phyloP scores from a whole-genome alignment of 2,888 invertebrate genomes.

The Osmoderma eremita region DNA sequence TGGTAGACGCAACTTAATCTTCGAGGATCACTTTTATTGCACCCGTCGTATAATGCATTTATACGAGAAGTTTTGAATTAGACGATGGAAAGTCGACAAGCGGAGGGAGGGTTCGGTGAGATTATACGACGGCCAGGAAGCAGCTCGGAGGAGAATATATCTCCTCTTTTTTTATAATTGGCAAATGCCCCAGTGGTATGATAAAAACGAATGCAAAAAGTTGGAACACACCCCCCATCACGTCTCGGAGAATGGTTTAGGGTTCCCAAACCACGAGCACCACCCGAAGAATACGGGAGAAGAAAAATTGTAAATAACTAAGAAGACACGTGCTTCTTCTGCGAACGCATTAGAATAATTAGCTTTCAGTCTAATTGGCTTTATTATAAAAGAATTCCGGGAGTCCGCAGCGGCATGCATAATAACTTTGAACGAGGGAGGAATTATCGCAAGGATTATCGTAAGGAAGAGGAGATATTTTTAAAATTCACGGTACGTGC shows the following conservation, averaged over 20 bases:
- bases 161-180: conserved; percentile 60
- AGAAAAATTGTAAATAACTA: conserved; percentile 27
- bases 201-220: conserved; percentile 61
- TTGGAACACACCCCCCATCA: conserved; percentile 49
- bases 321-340: conserved; percentile 26
- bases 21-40: conserved; percentile 39
- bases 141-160: conserved; percentile 8
- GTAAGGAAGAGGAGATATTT: conserved; percentile 11
- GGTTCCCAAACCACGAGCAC: neutral
- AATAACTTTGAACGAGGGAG: conserved; percentile 1
- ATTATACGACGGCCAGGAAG: neutral
- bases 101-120: neutral
- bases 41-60: conserved; percentile 51
- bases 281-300: neutral
- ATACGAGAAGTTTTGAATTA: conserved; percentile 47
- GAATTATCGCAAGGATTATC: conserved; percentile 24
- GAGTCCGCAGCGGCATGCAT: conserved; percentile 24
- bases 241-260: conserved; percentile 2
- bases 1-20: conserved; percentile 27
- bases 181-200: conserved; percentile 62
- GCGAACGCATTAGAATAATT: conserved; percentile 33
- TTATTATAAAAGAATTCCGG: conserved; percentile 32
- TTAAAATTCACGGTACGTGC: conserved; percentile 33
- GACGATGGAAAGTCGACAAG: conserved; percentile 20
- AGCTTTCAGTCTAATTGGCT: conserved; percentile 31